A percentile compares a stretch with the other conserved stretches of the same genome.
phyloP scores from a whole-genome alignment of 1,140 invertebrate genomes.

The Drosophila athabasca region DNA sequence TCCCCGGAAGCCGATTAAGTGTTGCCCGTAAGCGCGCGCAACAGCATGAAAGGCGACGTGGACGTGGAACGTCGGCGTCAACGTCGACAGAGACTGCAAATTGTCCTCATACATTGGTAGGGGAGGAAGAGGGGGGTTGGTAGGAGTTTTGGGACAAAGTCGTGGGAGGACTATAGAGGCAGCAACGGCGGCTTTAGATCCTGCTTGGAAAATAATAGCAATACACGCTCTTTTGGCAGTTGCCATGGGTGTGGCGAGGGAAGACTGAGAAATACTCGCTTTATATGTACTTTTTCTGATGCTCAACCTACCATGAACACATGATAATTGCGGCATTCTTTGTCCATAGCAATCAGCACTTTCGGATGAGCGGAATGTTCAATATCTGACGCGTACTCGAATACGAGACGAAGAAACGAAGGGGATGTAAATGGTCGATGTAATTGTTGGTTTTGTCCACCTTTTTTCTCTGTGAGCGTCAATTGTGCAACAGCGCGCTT shows the following conservation, averaged over 20 bases:
- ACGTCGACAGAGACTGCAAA: conserved; percentile 55
- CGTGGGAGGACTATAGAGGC: not conserved
- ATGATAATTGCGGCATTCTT: too few species aligned
- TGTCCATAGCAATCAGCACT: too few species aligned
- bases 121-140: not conserved
- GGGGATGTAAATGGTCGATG: too few species aligned
- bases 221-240: conserved; percentile 73
- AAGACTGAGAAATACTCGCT: not conserved
- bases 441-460: too few species aligned
- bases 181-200: conserved; percentile 37
- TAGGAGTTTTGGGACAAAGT: not conserved
- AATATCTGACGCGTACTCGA: too few species aligned
- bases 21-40: conserved; percentile 76
- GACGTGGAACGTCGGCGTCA: conserved; percentile 1
- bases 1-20: conserved; percentile 82
- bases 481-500: too few species aligned
- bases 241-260: conserved; percentile 34
- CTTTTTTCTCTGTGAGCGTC: too few species aligned
- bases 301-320: too few species aligned
- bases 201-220: conserved; percentile 70
- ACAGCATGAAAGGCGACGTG: conserved; percentile 66
- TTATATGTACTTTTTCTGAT: too few species aligned
- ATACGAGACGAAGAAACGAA: too few species aligned
- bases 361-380: too few species aligned
- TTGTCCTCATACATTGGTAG: conserved; percentile 43